phyloP scores from a whole-genome alignment of 2,888 invertebrate species.

The Charanyca ferruginea region DNA sequence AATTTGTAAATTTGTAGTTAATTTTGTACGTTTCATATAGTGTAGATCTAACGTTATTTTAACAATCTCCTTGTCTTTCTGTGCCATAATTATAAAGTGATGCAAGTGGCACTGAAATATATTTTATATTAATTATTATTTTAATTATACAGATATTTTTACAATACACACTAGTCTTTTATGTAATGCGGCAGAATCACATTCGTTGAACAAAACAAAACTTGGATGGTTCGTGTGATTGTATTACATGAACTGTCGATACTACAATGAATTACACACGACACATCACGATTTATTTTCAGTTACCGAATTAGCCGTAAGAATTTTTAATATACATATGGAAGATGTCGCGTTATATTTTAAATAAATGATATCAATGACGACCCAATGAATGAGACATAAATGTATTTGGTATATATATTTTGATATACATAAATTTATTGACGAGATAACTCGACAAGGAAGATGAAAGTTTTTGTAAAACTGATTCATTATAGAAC shows the following conservation, averaged over 20 bases:
- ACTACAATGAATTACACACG: slow-evolving; percentile 28
- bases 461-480: slow-evolving; percentile 73
- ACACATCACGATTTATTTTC: slow-evolving; percentile 61
- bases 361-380: slow-evolving; percentile 78
- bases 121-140: slow-evolving; percentile 62
- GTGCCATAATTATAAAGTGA: slow-evolving; percentile 76
- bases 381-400: slow-evolving; percentile 70
- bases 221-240: slow-evolving; percentile 19
- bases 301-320: slow-evolving; percentile 80
- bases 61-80: slow-evolving; percentile 70
- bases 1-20: slow-evolving; percentile 81
- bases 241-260: slow-evolving; percentile 17
- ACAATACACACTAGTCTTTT: slow-evolving; percentile 79
- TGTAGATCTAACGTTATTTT: slow-evolving; percentile 70
- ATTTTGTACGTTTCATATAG: slow-evolving; percentile 76
- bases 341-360: slow-evolving; percentile 78
- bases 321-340: slow-evolving; percentile 75
- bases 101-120: slow-evolving; percentile 71
- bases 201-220: slow-evolving; percentile 32
- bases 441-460: slow-evolving; percentile 76
- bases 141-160: slow-evolving; percentile 66
- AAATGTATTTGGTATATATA: slow-evolving; percentile 87
- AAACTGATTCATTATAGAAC: slow-evolving; percentile 70
- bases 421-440: slow-evolving; percentile 89
- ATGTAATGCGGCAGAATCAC: slow-evolving; percentile 67